Percentiles rank a stretch among this genome's conserved stretches.
These are phyloP conservation scores for Schizothorax lantsangensis DNA, from an alignment of 2,797 vertebrate genomes.

Conservation along the genomic window DNA sequence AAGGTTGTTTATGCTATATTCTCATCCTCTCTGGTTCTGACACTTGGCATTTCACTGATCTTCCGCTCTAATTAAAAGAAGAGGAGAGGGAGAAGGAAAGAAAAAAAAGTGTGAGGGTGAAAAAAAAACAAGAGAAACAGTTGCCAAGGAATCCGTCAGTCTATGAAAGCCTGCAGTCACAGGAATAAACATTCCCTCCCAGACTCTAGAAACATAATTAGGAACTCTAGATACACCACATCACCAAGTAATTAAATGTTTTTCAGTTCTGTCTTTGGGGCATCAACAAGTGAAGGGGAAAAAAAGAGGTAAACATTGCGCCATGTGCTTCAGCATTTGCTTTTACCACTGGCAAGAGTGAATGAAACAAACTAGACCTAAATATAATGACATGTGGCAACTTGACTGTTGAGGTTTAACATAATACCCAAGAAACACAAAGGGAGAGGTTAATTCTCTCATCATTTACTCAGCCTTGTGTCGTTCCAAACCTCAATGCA, in stretches of 20 bases:
- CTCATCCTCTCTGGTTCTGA: conserved; percentile 60
- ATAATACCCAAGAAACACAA: conserved; percentile 11
- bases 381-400: not conserved
- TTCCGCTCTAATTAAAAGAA: conserved; percentile 65
- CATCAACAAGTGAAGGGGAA: conserved; percentile 45
- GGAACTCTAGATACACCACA: conserved; percentile 48
- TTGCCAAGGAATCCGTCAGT: conserved; percentile 60
- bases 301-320: conserved; percentile 40
- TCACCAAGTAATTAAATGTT: conserved; percentile 54
- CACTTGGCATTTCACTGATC: conserved; percentile 67
- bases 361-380: conserved; percentile 16
- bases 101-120: conserved; percentile 14
- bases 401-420: not conserved
- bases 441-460: not conserved
- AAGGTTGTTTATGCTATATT: conserved; percentile 63
- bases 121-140: conserved; percentile 50
- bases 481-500: not conserved
- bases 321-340: conserved; percentile 9
- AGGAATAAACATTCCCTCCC: conserved; percentile 53
- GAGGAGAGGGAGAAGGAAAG: conserved; percentile 49
- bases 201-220: conserved; percentile 56
- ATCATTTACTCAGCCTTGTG: not conserved
- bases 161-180: conserved; percentile 55
- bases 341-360: not conserved
- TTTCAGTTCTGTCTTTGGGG: conserved; percentile 51